A percentile compares a stretch with the other conserved stretches of the same genome.
These are phyloP conservation scores for Nilaparvata lugens DNA, from an alignment of 1,140 invertebrate species.

Conservation along the genomic window DNA sequence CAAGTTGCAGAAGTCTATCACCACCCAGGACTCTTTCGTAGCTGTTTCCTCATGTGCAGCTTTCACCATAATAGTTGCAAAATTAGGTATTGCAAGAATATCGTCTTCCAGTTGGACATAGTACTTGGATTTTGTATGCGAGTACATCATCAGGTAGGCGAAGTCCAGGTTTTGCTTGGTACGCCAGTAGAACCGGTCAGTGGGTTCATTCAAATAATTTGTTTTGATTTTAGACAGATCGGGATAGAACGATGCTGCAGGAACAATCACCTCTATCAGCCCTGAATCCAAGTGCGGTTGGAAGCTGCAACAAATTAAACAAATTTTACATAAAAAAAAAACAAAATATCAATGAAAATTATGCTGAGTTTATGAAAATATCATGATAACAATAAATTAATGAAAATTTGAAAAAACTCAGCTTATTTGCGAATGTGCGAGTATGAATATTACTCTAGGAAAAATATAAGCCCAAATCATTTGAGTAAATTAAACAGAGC, in stretches of 20 bases:
- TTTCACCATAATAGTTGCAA: conserved; percentile 78
- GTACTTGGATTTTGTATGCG: conserved; percentile 67
- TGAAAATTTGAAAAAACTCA: too few species aligned
- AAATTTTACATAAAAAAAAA: too few species aligned
- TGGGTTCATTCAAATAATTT: conserved; percentile 80
- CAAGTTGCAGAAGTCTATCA: conserved; percentile 88
- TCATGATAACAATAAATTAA: too few species aligned
- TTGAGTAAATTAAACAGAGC: too few species aligned
- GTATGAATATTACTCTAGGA: too few species aligned
- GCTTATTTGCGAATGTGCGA: too few species aligned
- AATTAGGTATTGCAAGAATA: conserved; percentile 79
- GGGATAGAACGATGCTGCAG: conserved; percentile 80
- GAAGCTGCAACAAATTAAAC: conserved; percentile 44
- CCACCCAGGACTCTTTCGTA: conserved; percentile 74
- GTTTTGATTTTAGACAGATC: conserved; percentile 65
- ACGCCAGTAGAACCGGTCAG: conserved; percentile 84
- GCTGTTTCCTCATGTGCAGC: conserved; percentile 73
- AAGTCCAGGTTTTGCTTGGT: conserved; percentile 96
- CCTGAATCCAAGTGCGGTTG: conserved; percentile 63
- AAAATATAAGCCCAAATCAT: too few species aligned
- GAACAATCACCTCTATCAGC: conserved; percentile 82
- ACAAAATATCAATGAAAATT: too few species aligned
- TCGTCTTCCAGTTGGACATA: conserved; percentile 93
- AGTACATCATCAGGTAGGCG: conserved; percentile 93
- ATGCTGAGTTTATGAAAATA: too few species aligned